Base-by-base conservation (phyloP, 2,888 invertebrate genomes). In the Diaprepes abbreviatus region DNA sequence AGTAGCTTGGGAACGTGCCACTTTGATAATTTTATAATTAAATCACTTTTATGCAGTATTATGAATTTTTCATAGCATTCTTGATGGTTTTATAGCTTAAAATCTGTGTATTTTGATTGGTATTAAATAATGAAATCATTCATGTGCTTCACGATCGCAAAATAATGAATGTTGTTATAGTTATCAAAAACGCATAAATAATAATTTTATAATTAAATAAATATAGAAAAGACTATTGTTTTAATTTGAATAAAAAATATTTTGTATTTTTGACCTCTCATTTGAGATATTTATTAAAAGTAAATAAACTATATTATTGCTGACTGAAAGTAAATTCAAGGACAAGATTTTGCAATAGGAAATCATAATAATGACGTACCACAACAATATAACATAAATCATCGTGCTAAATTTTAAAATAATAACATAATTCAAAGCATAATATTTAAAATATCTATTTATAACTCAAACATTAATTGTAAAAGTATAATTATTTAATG, bases 291-390 rank as follows among this genome's bases (percentile, higher is more conserved):
- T 28, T 28, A 24, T 5, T 4, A 28, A 48, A 48, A 28, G 14
- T 48, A 48, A 48, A 48, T 48, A 48, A 14, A 21, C 1, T 21
- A n/a, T 43, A 45, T 21, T 43, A 59, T 14, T 31, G 48, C 45
- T 60, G 48, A 48, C 12, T 60, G 48, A 43, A 60, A 60, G 60
- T 45, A 62, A 62, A 50, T 52, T 62, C 62, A 62, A 62, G 62
- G 62, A 50, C 62, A 50, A 6, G 12, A 33, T 38, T 50, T 45
- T 31, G 60, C 60, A 60, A 24, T 62, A 62, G 62, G 62, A 62
- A 62, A 48, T 62, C 62, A 62, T 38, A 62, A 62, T 45, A 62
- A 60, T 60, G 60, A 62, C 62, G 62, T 62, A 62, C 36, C 14
- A 28, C 28, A 19, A 45, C 45, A 35, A 62, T 62, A 62, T 45